phyloP scores from a whole-genome alignment of 1,140 invertebrate species.

The Zaprionus nigranus region DNA sequence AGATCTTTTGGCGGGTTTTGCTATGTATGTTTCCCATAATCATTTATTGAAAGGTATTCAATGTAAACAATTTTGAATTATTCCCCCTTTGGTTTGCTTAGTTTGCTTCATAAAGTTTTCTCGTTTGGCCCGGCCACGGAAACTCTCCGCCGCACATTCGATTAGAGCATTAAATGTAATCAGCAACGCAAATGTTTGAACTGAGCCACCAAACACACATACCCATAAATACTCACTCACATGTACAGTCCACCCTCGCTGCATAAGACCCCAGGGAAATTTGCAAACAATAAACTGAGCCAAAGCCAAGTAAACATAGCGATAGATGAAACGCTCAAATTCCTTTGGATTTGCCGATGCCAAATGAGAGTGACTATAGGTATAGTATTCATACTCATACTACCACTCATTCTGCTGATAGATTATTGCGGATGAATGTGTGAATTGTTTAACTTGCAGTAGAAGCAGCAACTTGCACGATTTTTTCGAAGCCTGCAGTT shows the following conservation, averaged over 20 bases:
- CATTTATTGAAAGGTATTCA: neutral
- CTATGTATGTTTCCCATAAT: neutral
- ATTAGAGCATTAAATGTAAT: constrained; percentile 80
- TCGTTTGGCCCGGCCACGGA: constrained; percentile 2
- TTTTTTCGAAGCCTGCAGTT: neutral
- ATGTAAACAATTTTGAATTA: neutral
- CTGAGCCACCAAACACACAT: constrained; percentile 24
- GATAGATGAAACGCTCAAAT: constrained; percentile 13
- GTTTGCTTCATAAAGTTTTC: neutral
- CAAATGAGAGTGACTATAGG: neutral
- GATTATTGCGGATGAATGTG: constrained; percentile 8
- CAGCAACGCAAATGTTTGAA: constrained; percentile 79
- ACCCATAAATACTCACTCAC: neutral
- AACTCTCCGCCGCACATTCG: constrained; percentile 42
- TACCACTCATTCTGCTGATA: neutral
- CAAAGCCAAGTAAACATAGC: constrained; percentile 37
- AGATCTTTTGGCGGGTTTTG: neutral
- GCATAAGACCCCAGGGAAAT: constrained; percentile 74
- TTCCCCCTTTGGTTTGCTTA: neutral
- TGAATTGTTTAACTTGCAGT: neutral
- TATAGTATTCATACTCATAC: neutral
- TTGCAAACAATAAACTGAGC: constrained; percentile 73
- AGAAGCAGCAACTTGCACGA: neutral
- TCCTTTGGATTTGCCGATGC: neutral
- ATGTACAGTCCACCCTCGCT: neutral